Evolutionary conservation across 2,888 invertebrate species (phyloP).

Genomic region (Apotomis turbidana): DNA sequence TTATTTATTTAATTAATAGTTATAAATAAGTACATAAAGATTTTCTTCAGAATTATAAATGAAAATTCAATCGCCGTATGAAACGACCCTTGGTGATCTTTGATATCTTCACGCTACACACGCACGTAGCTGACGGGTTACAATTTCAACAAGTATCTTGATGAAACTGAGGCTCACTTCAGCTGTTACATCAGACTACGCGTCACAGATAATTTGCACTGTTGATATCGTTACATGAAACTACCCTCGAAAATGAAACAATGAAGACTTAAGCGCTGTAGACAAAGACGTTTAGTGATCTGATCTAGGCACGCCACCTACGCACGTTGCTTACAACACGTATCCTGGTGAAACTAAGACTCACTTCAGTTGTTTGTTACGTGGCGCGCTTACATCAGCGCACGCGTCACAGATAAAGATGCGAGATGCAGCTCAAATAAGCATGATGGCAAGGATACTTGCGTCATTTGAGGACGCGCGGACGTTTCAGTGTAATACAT

Average conservation of each 20-base stretch:
- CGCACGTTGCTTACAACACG: constrained; percentile 17
- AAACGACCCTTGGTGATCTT: background rate
- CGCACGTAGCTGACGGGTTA: constrained; percentile 13
- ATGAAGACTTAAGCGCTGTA: too few species aligned
- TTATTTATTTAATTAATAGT: too few species aligned
- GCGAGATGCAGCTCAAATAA: constrained; percentile 26
- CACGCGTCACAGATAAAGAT: constrained; percentile 34
- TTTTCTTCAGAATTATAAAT: too few species aligned
- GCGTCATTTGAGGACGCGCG: constrained; percentile 1
- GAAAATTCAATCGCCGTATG: too few species aligned
- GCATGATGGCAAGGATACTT: constrained; percentile 17
- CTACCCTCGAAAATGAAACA: too few species aligned
- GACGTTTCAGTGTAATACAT: too few species aligned
- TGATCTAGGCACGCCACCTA: background rate
- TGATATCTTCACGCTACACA: background rate
- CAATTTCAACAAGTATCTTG: constrained; percentile 20
- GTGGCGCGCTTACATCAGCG: too few species aligned
- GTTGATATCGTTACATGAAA: too few species aligned
- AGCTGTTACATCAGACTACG: constrained; percentile 25
- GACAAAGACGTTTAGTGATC: background rate
- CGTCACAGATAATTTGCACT: constrained; percentile 22
- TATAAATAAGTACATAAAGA: too few species aligned
- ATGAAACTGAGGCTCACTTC: constrained; percentile 25
- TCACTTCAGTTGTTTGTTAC: constrained; percentile 20
- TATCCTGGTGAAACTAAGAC: constrained; percentile 24